phyloP scores from a whole-genome alignment of 2,797 vertebrate species.

The Falco rusticolus region DNA sequence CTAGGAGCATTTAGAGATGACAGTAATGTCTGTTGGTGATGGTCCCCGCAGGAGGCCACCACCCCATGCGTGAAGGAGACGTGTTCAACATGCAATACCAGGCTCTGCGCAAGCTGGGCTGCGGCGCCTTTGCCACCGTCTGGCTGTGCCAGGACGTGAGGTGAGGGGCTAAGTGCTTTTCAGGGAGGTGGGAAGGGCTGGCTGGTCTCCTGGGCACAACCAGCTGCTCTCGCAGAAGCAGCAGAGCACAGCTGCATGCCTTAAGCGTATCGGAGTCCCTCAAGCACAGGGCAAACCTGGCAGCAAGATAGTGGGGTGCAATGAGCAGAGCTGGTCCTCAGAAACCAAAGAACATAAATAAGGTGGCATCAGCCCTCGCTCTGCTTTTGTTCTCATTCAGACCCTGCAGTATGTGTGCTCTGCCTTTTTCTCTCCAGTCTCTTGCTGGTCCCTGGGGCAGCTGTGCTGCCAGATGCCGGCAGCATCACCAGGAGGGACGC shows the following conservation, averaged over 20 bases:
- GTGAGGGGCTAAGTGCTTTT: not conserved
- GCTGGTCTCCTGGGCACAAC: not conserved
- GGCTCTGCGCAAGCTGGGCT: conserved; percentile 82
- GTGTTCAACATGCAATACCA: conserved; percentile 82
- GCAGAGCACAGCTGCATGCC: not conserved
- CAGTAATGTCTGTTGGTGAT: not conserved
- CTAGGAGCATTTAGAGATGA: not conserved
- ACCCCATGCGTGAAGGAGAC: conserved; percentile 77
- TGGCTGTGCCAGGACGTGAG: conserved; percentile 86
- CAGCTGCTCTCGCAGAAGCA: not conserved
- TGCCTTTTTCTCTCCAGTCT: not conserved
- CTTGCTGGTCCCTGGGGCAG: not conserved
- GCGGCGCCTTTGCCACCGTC: conserved; percentile 85
- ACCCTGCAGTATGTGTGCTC: not conserved
- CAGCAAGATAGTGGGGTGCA: not conserved
- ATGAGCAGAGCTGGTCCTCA: not conserved
- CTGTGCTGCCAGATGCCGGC: not conserved
- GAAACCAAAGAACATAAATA: not conserved
- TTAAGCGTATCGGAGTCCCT: not conserved
- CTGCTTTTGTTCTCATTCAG: not conserved
- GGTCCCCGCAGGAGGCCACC: conserved; percentile 80
- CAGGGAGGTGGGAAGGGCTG: not conserved
- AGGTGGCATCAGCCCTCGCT: not conserved
- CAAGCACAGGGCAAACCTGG: not conserved
- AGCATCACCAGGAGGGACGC: not conserved